These are phyloP conservation scores for Odontamblyopus lacepedii DNA, from an alignment of 2,797 vertebrate species.

Conservation along the genomic window DNA sequence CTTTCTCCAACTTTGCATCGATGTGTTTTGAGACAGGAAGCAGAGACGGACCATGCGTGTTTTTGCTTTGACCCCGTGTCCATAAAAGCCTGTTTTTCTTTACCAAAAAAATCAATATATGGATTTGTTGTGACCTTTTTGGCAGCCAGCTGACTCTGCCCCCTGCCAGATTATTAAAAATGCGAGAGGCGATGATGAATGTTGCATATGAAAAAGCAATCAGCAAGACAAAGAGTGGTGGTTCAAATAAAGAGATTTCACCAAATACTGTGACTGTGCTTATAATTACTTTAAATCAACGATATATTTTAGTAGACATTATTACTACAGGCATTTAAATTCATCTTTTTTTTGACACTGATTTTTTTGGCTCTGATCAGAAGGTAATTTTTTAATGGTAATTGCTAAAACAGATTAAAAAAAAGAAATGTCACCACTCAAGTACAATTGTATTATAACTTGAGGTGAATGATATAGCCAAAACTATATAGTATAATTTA, in stretches of 20 bases:
- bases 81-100: conserved; percentile 23
- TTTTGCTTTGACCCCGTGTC: conserved; percentile 52
- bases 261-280: background rate
- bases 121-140: conserved; percentile 45
- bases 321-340: background rate
- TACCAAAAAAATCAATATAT: conserved; percentile 39
- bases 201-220: background rate
- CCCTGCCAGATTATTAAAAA: conserved; percentile 18
- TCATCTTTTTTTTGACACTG: too few relatives aligned
- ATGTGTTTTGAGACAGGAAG: background rate
- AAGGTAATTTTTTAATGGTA: too few relatives aligned
- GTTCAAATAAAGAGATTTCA: background rate
- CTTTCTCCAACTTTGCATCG: conserved; percentile 29
- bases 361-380: too few relatives aligned
- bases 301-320: background rate
- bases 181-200: background rate
- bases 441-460: too few relatives aligned
- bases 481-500: too few relatives aligned
- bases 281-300: background rate
- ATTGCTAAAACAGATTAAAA: too few relatives aligned
- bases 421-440: too few relatives aligned
- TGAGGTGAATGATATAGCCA: too few relatives aligned
- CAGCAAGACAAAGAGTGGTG: background rate
- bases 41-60: conserved; percentile 23
- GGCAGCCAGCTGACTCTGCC: conserved; percentile 4